Base-by-base conservation (phyloP, 2,113 vertebrate genomes). In the Pithys albifrons region DNA sequence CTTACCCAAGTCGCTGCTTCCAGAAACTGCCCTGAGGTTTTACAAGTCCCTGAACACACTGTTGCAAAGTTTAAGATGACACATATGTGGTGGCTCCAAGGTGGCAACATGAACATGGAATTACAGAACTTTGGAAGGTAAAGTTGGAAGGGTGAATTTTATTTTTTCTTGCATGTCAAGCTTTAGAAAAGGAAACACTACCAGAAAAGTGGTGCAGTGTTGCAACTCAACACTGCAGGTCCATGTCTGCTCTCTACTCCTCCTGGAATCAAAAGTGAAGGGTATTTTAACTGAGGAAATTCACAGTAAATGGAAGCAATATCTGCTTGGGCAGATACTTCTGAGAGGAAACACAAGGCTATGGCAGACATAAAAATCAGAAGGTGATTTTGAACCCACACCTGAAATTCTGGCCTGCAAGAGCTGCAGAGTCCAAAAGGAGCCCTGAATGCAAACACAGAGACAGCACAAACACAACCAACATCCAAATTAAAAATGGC, bases 21-120 rank as follows among this genome's bases (percentile, higher is more conserved):
- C 88, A 96, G 88, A 93, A 94, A 77, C 7, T 74, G 65, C 92
- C 88, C 61, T 57, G 51, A 74, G 73, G 48, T 78, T 91, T 94
- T 6, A 57, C 4, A 76, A 74, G 79, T 74, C 72, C 39, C 65
- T 87, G 45, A 91, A 45, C 52, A 73, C 0, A 9, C 31, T 43
- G 45, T 23, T 35, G 57, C 6, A 46, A 92, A 89, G 90, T 57
- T 33, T 67, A 81, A 59, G 28, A 14, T 7, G 16, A 7, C 12
- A 48, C 10, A 29, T 19, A 33, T 0, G 7, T 7, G 13, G 17
- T 1, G 71, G 48, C 31, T 61, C 72, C 45, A 72, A 52, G 6
- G 69, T 27, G n/a, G 54, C 39, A 79, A 57, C 2, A 1, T 2
- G 55, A 82, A 57, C 0, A 0, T 14, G 49, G 24, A 79, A 37